Percentiles rank a stretch among this genome's conserved stretches.
phyloP scores from a whole-genome alignment of 2,113 vertebrate genomes.

The Climacteris rufus region DNA sequence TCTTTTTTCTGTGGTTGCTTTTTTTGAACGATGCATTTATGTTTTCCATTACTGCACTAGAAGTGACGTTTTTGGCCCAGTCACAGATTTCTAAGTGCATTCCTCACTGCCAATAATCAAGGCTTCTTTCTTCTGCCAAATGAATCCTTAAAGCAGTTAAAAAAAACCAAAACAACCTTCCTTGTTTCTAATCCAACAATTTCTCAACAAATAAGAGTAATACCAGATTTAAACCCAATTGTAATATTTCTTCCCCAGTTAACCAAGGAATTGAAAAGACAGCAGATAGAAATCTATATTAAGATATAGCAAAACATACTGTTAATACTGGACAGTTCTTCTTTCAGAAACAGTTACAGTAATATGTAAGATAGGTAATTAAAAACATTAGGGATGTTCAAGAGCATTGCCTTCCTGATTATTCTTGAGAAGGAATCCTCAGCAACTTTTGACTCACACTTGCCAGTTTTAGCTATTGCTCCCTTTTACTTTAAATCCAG shows the following conservation, averaged over 20 bases:
- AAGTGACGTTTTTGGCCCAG: not conserved
- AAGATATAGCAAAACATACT: not conserved
- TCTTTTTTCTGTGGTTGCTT: not conserved
- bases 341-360: not conserved
- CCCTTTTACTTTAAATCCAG: not conserved
- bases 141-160: not conserved
- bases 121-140: not conserved
- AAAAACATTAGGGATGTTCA: not conserved
- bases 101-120: not conserved
- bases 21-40: not conserved
- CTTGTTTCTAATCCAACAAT: not conserved
- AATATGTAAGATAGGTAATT: not conserved
- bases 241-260: not conserved
- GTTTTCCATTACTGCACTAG: not conserved
- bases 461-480: not conserved
- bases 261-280: not conserved
- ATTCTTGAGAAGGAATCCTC: not conserved
- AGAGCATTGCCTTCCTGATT: not conserved
- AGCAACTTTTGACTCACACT: not conserved
- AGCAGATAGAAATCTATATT: not conserved
- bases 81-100: not conserved
- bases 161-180: accelerated
- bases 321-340: not conserved
- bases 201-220: not conserved
- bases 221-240: not conserved